Evolutionary conservation across 2,888 invertebrate species (phyloP).

Genomic region (Halocaridina rubra): DNA sequence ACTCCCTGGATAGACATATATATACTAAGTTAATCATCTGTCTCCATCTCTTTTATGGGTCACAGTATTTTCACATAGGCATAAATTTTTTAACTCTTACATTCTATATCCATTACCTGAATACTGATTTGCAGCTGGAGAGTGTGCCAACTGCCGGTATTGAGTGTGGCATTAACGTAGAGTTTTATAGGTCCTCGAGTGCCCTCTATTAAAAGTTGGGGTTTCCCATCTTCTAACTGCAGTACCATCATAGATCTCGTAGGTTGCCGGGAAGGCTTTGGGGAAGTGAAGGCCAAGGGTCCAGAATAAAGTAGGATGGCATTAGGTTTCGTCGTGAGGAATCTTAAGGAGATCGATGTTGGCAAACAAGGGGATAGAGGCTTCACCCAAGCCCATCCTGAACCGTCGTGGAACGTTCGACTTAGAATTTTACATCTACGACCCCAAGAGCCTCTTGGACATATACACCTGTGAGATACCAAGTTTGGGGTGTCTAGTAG

Average conservation of each 20-base stretch:
- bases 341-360: slow-evolving; percentile 38
- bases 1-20: slow-evolving; percentile 45
- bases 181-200: neutral
- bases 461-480: slow-evolving; percentile 62
- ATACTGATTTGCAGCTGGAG: neutral
- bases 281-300: slow-evolving; percentile 32
- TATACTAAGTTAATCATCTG: too few species aligned
- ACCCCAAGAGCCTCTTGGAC: slow-evolving; percentile 45
- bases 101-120: too few species aligned
- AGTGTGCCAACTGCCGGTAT: slow-evolving; percentile 20
- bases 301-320: slow-evolving; percentile 52
- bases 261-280: neutral
- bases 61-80: too few species aligned
- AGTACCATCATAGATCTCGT: slow-evolving; percentile 12
- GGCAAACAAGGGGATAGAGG: slow-evolving; percentile 55
- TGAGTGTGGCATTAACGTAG: neutral
- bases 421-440: slow-evolving; percentile 47
- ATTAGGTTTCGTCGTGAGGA: slow-evolving; percentile 38
- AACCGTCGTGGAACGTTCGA: slow-evolving; percentile 41
- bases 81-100: too few species aligned
- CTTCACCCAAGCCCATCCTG: slow-evolving; percentile 54
- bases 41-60: too few species aligned
- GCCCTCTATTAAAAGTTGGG: slow-evolving; percentile 32
- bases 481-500: too few species aligned
- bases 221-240: slow-evolving; percentile 19